These are phyloP conservation scores for Neosilurus mollespiculum DNA, from an alignment of 2,797 vertebrate species.

Conservation along the genomic window DNA sequence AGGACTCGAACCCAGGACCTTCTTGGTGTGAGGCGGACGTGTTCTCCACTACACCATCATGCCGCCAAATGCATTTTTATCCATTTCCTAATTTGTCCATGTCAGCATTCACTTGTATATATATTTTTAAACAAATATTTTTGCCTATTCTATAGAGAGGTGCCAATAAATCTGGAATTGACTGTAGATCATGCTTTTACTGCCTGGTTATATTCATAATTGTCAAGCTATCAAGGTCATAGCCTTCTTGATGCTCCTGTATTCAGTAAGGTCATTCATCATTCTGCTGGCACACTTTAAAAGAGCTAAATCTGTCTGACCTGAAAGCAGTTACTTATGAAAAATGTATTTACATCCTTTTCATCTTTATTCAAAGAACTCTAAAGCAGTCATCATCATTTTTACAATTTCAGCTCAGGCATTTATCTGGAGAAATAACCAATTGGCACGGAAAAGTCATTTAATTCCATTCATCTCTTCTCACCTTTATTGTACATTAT, in stretches of 20 bases:
- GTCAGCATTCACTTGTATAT: not conserved
- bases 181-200: not conserved
- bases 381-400: slow-evolving; percentile 12
- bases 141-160: not conserved
- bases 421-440: slow-evolving; percentile 25
- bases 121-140: not conserved
- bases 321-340: slow-evolving; percentile 44
- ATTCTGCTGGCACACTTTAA: slow-evolving; percentile 27
- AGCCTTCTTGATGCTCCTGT: slow-evolving; percentile 8
- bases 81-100: not conserved
- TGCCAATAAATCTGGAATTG: not conserved
- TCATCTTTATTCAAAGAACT: slow-evolving; percentile 39
- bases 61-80: not conserved
- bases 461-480: not conserved
- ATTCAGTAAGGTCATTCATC: slow-evolving; percentile 37
- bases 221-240: slow-evolving; percentile 24
- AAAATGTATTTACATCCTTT: slow-evolving; percentile 42
- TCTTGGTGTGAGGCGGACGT: too few relatives aligned
- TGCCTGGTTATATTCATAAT: not conserved
- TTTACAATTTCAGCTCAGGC: slow-evolving; percentile 21
- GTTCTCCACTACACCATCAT: too few relatives aligned
- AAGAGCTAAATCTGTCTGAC: slow-evolving; percentile 37
- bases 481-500: not conserved
- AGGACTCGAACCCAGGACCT: too few relatives aligned
- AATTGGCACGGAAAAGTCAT: not conserved